Percentiles rank a stretch among this genome's conserved stretches.
Evolutionary conservation across 1,140 invertebrate genomes (phyloP).

Genomic region (Lamellibrachia luymesi): DNA sequence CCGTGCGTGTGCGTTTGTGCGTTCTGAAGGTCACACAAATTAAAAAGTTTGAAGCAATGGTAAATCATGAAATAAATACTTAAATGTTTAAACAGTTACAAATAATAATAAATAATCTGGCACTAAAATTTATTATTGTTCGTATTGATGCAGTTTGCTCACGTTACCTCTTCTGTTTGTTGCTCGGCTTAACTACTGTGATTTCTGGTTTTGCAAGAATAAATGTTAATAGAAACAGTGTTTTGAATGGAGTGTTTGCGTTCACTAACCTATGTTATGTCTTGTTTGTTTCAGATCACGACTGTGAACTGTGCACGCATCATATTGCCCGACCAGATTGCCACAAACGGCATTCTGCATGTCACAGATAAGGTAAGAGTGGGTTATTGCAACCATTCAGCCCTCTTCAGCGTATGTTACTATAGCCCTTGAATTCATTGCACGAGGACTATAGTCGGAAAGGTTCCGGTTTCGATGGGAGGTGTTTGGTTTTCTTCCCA

Average conservation of each 20-base stretch:
- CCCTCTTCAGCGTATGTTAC: neutral
- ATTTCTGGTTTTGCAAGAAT: too few relatives aligned
- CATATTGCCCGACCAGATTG: conserved; percentile 61
- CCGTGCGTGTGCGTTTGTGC: too few relatives aligned
- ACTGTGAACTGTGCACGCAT: conserved; percentile 62
- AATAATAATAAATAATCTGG: neutral
- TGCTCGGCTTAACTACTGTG: too few relatives aligned
- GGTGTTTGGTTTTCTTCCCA: neutral
- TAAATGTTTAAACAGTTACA: neutral
- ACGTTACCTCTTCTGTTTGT: too few relatives aligned
- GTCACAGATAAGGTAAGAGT: conserved; percentile 40
- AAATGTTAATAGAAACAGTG: neutral
- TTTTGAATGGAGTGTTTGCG: neutral
- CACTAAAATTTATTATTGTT: too few relatives aligned
- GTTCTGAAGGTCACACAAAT: too few relatives aligned
- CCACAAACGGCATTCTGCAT: conserved; percentile 60
- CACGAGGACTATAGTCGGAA: neutral
- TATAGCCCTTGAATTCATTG: neutral
- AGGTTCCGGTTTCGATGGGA: neutral
- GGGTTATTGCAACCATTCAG: neutral
- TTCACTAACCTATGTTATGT: neutral
- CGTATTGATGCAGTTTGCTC: too few relatives aligned
- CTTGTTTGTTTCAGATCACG: conserved; percentile 31
- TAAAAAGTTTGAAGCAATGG: too few relatives aligned
- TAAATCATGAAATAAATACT: neutral